Evolutionary conservation across 2,797 vertebrate species (phyloP).

Genomic region (Rostrhamus sociabilis): DNA sequence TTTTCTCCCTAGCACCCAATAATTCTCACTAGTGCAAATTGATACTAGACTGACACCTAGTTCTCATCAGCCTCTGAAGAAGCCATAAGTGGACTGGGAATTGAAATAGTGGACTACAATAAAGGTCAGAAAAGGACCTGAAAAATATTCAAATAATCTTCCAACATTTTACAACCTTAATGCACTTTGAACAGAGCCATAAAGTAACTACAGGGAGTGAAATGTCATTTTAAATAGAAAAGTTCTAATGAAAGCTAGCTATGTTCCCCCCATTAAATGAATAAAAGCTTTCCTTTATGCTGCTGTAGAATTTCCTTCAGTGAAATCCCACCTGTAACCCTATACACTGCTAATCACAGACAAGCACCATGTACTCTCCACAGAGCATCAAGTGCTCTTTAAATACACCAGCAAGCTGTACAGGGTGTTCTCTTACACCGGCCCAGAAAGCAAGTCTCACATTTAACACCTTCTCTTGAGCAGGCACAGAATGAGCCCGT

Average conservation of each 20-base stretch:
- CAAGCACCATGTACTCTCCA: not conserved
- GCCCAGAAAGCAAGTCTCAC: not conserved
- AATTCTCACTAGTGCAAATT: not conserved
- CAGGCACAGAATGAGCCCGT: not conserved
- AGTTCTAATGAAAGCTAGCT: not conserved
- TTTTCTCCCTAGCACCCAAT: not conserved
- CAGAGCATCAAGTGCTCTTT: not conserved
- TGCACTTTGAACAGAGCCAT: not conserved
- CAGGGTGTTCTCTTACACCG: conserved; percentile 6
- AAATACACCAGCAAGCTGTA: not conserved
- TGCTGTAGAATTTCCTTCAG: not conserved
- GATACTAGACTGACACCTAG: not conserved
- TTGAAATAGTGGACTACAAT: not conserved
- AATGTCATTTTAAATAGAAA: not conserved
- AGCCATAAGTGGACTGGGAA: not conserved
- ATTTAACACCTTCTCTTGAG: not conserved
- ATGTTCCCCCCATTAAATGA: not conserved
- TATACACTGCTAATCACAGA: not conserved
- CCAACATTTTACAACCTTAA: not conserved
- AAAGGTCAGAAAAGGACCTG: not conserved
- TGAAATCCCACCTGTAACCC: not conserved
- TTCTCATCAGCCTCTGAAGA: not conserved
- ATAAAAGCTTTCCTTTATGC: not conserved
- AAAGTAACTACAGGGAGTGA: not conserved
- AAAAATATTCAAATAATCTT: not conserved